A percentile compares a stretch with the other conserved stretches of the same genome.
Evolutionary conservation across 2,888 invertebrate genomes (phyloP).

Genomic region (Caenorhabditis sp.): DNA sequence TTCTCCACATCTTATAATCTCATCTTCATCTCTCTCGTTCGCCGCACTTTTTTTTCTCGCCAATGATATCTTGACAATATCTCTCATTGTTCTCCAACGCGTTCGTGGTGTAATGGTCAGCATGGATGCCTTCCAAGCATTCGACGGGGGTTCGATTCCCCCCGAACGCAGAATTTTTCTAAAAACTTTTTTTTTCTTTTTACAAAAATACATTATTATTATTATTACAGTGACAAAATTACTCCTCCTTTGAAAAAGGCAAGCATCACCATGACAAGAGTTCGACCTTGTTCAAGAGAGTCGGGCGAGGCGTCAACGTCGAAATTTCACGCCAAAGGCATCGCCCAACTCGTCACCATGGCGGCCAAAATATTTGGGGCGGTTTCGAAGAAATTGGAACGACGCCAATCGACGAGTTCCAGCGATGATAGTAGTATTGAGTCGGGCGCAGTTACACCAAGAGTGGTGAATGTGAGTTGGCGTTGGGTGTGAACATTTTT

Average conservation of each 20-base stretch:
- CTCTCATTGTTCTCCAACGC: constrained; percentile 10
- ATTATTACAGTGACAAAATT: too few species aligned
- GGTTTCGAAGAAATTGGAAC: constrained; percentile 35
- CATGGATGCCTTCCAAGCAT: constrained; percentile 49
- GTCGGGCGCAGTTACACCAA: constrained; percentile 15
- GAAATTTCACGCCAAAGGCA: constrained; percentile 37
- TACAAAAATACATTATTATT: not conserved
- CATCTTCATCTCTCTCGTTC: not conserved
- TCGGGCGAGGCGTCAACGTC: constrained; percentile 21
- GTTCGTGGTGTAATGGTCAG: constrained; percentile 1
- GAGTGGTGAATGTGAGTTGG: not conserved
- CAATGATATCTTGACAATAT: too few species aligned
- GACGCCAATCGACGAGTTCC: constrained; percentile 36
- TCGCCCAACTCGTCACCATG: constrained; percentile 35
- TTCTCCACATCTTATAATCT: not conserved
- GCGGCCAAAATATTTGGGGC: constrained; percentile 37
- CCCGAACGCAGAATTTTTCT: constrained; percentile 50
- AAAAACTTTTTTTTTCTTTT: not conserved
- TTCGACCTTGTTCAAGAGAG: constrained; percentile 22
- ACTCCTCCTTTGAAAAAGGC: not conserved
- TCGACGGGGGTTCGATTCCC: constrained; percentile 57
- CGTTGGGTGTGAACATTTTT: too few species aligned
- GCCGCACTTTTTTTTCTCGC: too few species aligned
- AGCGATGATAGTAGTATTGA: constrained; percentile 40
- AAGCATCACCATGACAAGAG: constrained; percentile 20